Base-by-base conservation (phyloP, 2,113 vertebrate species). In the Mus musculus region DNA sequence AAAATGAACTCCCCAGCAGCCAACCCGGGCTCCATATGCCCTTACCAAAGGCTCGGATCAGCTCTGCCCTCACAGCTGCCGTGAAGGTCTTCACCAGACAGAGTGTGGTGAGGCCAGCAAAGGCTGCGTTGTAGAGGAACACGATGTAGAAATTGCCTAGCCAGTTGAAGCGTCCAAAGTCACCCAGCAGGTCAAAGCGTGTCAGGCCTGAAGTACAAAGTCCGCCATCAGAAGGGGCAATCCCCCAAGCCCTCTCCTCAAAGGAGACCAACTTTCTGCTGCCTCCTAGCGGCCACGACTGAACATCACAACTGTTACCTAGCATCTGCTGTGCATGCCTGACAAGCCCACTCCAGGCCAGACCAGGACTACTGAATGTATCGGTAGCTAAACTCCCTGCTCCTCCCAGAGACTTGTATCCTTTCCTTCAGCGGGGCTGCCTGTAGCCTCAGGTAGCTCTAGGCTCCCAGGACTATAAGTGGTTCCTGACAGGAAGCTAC, bases 111-210 rank as follows among this genome's bases (percentile, higher is more conserved):
- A 99, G 99, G 30, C 99, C 99, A 0, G 99, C 99, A 22, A 99
- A 99, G 97, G 99, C 96, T 98, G 99, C 99, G 95, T 99, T 99
- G 98, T 99, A 99, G 33, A 99, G 98, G 97, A 99, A 99, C 77
- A 99, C 98, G 0, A 99, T 98, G 98, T 99, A 99, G 98, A 99
- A 99, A 97, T 99, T 99, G 65, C 99, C 99, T 73, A 99, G 97
- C 99, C 99, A 99, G 98, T 99, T 99, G 96, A 99, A 99, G 28
- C 99, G 99, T 65, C 99, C 99, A 78, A 99, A 99, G 96, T 99
- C 99, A 80, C 99, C 99, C 97, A 99, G 98, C 33, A 99, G 98
- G 97, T 99, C 99, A 36, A 99, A 99, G 63, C 99, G 99, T 42
- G 99, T 99, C 98, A 99, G 99, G 11, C 99, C 99, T 99, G 89